These are phyloP conservation scores for Ditula angustiorana DNA, from an alignment of 2,888 invertebrate genomes.

Conservation along the genomic window DNA sequence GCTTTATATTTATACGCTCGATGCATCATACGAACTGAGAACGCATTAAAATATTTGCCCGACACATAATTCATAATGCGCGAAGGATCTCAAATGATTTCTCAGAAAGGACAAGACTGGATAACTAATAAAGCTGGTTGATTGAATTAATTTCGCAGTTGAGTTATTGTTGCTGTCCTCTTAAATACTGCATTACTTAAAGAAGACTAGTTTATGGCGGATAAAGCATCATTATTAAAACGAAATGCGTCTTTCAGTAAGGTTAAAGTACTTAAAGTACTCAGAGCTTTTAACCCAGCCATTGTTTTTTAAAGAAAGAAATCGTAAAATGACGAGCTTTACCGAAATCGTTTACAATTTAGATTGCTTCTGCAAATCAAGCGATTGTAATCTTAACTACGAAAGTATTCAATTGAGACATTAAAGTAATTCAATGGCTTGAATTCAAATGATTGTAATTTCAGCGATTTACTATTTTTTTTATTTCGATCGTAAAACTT, in stretches of 20 bases:
- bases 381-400: slow-evolving; percentile 23
- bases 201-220: slow-evolving; percentile 1
- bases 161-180: slow-evolving; percentile 26
- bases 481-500: not conserved
- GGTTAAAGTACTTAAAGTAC: not conserved
- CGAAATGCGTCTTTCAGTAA: not conserved
- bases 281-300: not conserved
- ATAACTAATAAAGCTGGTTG: slow-evolving; percentile 35
- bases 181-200: slow-evolving; percentile 1
- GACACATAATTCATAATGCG: slow-evolving; percentile 65
- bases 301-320: not conserved
- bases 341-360: slow-evolving; percentile 8
- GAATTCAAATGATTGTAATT: not conserved
- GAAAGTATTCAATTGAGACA: slow-evolving; percentile 6
- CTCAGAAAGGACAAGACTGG: slow-evolving; percentile 52
- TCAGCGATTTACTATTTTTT: not conserved
- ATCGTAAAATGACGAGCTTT: slow-evolving; percentile 1
- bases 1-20: slow-evolving; percentile 55
- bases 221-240: not conserved
- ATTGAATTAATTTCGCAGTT: slow-evolving; percentile 36
- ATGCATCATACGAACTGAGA: slow-evolving; percentile 63
- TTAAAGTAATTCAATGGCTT: slow-evolving; percentile 14
- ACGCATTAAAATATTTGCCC: slow-evolving; percentile 75
- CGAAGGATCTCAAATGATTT: slow-evolving; percentile 48
- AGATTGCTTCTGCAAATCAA: slow-evolving; percentile 16